phyloP scores from a whole-genome alignment of 1,140 invertebrate genomes.

The Eufriesea mexicana region DNA sequence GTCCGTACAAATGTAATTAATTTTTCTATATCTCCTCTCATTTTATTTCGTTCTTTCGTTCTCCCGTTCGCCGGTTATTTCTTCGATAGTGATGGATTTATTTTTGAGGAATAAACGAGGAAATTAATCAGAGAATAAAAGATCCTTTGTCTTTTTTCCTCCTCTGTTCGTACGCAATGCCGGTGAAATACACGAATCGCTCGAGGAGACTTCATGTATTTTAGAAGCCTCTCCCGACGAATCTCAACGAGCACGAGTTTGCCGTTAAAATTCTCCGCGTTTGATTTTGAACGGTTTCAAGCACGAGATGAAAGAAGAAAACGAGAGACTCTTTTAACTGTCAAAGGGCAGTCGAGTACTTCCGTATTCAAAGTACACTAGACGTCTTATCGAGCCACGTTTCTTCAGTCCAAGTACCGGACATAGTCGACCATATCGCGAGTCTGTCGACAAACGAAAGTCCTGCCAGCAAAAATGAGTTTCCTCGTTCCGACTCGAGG shows the following conservation, averaged over 20 bases:
- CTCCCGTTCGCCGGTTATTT: no score
- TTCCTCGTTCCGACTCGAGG: no score
- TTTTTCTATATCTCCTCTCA: no score
- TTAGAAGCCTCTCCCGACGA: background rate
- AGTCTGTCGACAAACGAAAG: slow-evolving; percentile 39
- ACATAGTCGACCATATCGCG: slow-evolving; percentile 33
- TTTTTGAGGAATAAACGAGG: no score
- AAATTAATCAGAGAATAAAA: no score
- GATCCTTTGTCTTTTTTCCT: no score
- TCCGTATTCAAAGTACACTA: slow-evolving; percentile 41
- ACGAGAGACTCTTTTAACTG: background rate
- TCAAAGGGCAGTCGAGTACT: background rate
- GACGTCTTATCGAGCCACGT: slow-evolving; percentile 47
- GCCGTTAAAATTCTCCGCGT: background rate
- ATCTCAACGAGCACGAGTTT: background rate
- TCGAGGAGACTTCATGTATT: background rate
- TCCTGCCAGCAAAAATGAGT: background rate
- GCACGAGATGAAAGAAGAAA: background rate
- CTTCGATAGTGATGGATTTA: no score
- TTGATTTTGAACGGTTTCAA: background rate
- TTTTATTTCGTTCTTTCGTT: no score
- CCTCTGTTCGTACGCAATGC: no score
- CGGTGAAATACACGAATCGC: no score
- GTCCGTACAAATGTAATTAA: no score
- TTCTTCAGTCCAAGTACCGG: slow-evolving; percentile 44